Percentiles rank a stretch among this genome's conserved stretches.
Evolutionary conservation across 2,113 vertebrate genomes (phyloP).

Genomic region (Haemorhous mexicanus): DNA sequence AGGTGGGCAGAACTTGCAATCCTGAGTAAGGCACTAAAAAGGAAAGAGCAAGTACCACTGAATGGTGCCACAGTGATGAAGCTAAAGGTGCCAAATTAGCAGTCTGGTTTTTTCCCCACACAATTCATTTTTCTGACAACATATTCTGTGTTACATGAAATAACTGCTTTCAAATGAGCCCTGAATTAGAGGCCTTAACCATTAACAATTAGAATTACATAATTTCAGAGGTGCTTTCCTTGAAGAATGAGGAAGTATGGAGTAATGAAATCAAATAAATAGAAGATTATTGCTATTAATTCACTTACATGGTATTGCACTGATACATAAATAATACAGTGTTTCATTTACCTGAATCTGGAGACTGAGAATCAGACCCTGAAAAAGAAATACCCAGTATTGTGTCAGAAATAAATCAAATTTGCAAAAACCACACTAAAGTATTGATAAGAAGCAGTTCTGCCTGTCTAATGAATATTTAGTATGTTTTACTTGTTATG

Average conservation of each 20-base stretch:
- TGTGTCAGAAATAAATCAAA: neutral
- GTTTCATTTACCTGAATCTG: constrained; percentile 88
- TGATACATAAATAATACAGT: neutral
- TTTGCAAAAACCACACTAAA: neutral
- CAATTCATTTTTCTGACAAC: neutral
- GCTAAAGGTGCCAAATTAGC: neutral
- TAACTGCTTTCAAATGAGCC: neutral
- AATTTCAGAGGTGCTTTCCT: neutral
- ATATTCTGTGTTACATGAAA: neutral
- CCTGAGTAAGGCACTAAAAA: neutral
- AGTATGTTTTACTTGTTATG: neutral
- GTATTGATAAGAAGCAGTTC: neutral
- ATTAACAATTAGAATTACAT: neutral
- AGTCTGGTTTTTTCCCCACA: neutral
- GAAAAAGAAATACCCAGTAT: constrained; percentile 45
- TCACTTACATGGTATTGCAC: neutral
- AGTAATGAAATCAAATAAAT: neutral
- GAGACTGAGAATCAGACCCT: constrained; percentile 90
- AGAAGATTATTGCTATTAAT: neutral
- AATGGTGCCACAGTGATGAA: neutral
- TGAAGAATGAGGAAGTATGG: neutral
- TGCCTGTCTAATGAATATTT: neutral
- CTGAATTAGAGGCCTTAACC: neutral
- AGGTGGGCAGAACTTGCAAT: neutral
- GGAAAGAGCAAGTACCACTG: neutral